Evolutionary conservation across 35 echinoderm and acorn worm species (phyloP).

Genomic region (Heliocidaris erythrogramma): DNA sequence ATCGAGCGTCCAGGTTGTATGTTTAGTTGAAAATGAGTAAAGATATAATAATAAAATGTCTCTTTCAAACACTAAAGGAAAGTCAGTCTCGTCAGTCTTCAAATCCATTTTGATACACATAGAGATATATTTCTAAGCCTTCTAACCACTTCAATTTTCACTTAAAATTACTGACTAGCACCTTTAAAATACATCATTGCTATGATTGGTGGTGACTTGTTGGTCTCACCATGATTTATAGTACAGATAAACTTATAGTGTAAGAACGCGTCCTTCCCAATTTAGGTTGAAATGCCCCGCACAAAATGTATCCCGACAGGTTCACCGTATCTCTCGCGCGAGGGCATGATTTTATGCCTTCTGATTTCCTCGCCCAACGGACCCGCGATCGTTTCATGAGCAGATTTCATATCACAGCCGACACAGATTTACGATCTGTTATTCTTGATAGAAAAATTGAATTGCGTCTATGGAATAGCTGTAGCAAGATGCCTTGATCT

Average conservation of each 20-base stretch:
- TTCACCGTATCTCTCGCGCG: background rate
- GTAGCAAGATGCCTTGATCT: background rate
- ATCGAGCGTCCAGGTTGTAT: too few species aligned
- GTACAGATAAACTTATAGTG: background rate
- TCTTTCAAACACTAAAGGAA: too few species aligned
- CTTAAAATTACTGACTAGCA: too few species aligned
- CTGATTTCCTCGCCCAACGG: background rate
- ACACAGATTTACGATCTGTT: slow-evolving; percentile 6
- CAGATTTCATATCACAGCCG: background rate
- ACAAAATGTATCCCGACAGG: background rate
- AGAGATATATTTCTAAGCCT: too few species aligned
- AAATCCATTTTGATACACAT: too few species aligned
- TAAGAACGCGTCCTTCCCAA: background rate
- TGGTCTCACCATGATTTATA: background rate
- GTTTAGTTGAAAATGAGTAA: too few species aligned
- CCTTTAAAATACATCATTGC: too few species aligned
- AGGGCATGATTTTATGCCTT: background rate
- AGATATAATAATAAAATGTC: too few species aligned
- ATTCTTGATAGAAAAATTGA: slow-evolving; percentile 19
- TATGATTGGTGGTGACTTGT: background rate
- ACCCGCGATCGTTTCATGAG: background rate
- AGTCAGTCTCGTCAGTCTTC: too few species aligned
- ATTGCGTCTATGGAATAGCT: background rate
- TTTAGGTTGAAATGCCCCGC: background rate
- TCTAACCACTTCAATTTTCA: too few species aligned